Base-by-base conservation (phyloP, 2,888 invertebrate genomes). In the Gortyna flavago region DNA sequence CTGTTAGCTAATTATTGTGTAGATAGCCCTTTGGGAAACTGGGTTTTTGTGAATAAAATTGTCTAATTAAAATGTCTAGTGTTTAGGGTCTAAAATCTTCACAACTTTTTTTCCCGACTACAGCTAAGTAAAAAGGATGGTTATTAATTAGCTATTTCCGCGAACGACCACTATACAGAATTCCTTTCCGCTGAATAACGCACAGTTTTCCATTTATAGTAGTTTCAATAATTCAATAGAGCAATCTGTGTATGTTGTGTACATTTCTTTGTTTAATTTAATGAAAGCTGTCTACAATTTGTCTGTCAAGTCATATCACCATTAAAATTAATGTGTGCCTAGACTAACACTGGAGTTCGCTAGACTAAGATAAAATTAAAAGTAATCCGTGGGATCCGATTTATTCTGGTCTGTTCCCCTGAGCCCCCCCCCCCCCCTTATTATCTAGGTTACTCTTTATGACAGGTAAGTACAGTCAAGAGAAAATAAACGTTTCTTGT, bases 171-270 rank as follows among this genome's bases (percentile, higher is more conserved):
- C 32, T 48, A 59, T 75, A 62, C 72, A 29, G 57, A 66, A 83
- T 83, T 82, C 83, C 77, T 85, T 77, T 44, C 69, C 77, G 72
- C 77, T 83, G 69, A 66, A 72, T 70, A 16, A n/a, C 68, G 25
- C 35, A 38, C 65, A 54, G 61, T 83, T 83, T 77, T 83, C 69
- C 83, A 51, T 72, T 72, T 67, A 64, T n/a, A 77, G 72, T n/a
- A 54, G 65, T 72, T 57, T 72, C n/a, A 83, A 69, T 75, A 81
- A 81, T 69, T 41, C 76, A 72, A 66, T n/a, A 61, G 66, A 61
- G 66, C n/a, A 51, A 38, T n/a, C n/a, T n/a, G n/a, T 67, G 29
- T 29, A 11, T 35, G 21, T 35, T 25, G 8, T 21, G 16, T 62
- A 41, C 29, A 35, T 59, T 54, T 64, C 44, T 75, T 75, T n/a